These are phyloP conservation scores for Sisyra terminalis DNA, from an alignment of 2,888 invertebrate species.

Conservation along the genomic window DNA sequence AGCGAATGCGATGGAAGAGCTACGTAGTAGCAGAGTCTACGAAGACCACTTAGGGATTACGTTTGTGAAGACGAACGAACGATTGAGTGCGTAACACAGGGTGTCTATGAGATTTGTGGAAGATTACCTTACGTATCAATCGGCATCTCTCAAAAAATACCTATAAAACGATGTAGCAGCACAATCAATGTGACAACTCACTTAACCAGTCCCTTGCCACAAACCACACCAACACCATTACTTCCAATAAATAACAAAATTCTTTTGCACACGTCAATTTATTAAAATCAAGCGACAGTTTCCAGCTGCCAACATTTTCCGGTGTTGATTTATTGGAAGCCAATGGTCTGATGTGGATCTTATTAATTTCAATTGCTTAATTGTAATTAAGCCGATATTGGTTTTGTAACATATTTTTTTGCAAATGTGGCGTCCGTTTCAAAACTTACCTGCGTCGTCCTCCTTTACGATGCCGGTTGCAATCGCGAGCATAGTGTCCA, in stretches of 20 bases:
- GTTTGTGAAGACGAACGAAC: slow-evolving; percentile 3
- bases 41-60: slow-evolving; percentile 20
- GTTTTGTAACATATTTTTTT: slow-evolving; percentile 6
- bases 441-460: slow-evolving; percentile 31
- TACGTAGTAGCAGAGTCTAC: slow-evolving; percentile 25
- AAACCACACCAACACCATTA: too few relatives aligned
- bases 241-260: too few relatives aligned
- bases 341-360: not conserved
- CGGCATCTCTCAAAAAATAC: slow-evolving; percentile 7
- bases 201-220: not conserved
- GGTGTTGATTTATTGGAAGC: too few relatives aligned
- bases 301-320: too few relatives aligned
- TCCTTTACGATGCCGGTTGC: slow-evolving; percentile 47
- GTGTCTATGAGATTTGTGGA: slow-evolving; percentile 6
- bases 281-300: too few relatives aligned
- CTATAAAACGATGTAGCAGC: slow-evolving; percentile 8
- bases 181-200: slow-evolving; percentile 7
- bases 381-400: slow-evolving; percentile 1
- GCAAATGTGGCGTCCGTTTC: not conserved
- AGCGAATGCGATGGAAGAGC: slow-evolving; percentile 10
- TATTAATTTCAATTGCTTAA: not conserved
- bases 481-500: slow-evolving; percentile 87
- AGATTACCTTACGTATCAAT: slow-evolving; percentile 8
- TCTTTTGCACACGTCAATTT: not conserved
- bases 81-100: slow-evolving; percentile 8